phyloP scores from a whole-genome alignment of 2,797 vertebrate species.

The Enoplosus armatus region DNA sequence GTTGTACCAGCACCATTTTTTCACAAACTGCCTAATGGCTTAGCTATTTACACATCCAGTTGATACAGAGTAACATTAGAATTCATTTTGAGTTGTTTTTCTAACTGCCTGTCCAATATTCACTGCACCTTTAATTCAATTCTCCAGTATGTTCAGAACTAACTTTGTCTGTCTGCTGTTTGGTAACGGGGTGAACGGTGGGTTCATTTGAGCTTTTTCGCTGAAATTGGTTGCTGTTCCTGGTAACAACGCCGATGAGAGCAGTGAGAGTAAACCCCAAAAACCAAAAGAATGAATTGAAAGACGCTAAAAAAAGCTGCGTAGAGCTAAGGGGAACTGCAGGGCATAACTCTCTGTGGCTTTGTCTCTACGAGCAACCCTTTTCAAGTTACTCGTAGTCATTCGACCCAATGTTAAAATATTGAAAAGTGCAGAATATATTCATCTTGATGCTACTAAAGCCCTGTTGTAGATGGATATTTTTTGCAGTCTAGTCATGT shows the following conservation, averaged over 20 bases:
- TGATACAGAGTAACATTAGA: neutral
- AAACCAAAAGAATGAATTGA: neutral
- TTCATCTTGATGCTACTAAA: neutral
- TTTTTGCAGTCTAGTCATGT: conserved; percentile 28
- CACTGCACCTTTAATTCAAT: neutral
- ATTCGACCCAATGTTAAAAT: neutral
- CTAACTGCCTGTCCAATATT: neutral
- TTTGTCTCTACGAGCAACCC: neutral
- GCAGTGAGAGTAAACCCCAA: neutral
- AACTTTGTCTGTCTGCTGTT: neutral
- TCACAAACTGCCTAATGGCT: neutral
- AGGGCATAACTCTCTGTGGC: neutral
- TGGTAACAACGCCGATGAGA: neutral
- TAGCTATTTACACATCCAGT: neutral
- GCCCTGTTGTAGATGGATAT: neutral
- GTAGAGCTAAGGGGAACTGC: neutral
- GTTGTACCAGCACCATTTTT: neutral
- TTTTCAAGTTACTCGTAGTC: neutral
- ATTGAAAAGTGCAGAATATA: neutral
- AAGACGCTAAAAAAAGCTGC: neutral
- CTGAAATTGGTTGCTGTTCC: neutral
- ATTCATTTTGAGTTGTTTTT: neutral
- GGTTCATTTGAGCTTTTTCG: neutral
- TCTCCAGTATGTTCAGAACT: neutral
- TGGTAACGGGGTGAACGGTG: too few species aligned